Evolutionary conservation across 2,113 vertebrate genomes (phyloP).

Genomic region (Illadopsis cleaveri): DNA sequence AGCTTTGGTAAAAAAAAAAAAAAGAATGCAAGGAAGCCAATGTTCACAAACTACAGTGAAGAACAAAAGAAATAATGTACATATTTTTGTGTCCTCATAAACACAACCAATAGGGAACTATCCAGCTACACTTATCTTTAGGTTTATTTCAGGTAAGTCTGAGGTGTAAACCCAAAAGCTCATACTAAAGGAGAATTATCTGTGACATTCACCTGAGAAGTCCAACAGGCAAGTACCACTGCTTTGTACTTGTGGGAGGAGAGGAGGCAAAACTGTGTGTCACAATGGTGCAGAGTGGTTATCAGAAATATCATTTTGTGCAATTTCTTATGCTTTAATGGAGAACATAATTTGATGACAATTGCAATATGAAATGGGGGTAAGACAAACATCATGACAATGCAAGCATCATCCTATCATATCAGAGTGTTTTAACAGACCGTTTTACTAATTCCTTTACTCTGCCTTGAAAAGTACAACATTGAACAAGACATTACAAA

Average conservation of each 20-base stretch:
- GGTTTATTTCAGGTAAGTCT: neutral
- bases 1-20: neutral
- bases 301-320: neutral
- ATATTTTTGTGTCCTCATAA: neutral
- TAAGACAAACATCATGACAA: neutral
- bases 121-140: neutral
- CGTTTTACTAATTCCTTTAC: neutral
- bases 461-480: neutral
- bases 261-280: no score
- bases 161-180: neutral
- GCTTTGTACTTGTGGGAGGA: neutral
- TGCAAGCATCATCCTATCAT: neutral
- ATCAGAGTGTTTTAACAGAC: neutral
- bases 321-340: neutral
- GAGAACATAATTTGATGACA: neutral
- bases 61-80: neutral
- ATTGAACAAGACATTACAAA: neutral
- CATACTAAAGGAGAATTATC: neutral
- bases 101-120: neutral
- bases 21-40: neutral
- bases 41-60: neutral
- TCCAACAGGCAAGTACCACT: neutral
- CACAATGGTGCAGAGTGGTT: no score
- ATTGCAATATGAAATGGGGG: neutral
- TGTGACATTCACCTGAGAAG: neutral